These are phyloP conservation scores for Cephalophus harveyi DNA, from an alignment of 2,113 vertebrate genomes.

Conservation along the genomic window DNA sequence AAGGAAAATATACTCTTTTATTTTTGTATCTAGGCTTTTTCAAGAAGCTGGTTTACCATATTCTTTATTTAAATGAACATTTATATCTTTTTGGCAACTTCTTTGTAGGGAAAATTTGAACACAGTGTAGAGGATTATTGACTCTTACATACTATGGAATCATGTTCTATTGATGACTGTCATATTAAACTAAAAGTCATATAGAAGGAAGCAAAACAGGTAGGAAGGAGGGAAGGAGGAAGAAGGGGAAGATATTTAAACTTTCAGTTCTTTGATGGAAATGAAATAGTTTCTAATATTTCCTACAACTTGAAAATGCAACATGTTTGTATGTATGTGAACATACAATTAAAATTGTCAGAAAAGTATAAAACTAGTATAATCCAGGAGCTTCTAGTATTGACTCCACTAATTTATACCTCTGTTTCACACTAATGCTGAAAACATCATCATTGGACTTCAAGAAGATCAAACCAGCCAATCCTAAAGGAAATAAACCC, in stretches of 20 bases:
- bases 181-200: not conserved
- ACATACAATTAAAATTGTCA: not conserved
- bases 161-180: not conserved
- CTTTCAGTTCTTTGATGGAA: not conserved
- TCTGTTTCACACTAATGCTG: not conserved
- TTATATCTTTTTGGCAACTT: not conserved
- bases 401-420: not conserved
- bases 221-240: not conserved
- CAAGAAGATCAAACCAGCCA: not conserved
- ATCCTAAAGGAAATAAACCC: not conserved
- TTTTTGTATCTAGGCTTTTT: not conserved
- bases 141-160: not conserved
- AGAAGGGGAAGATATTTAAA: not conserved
- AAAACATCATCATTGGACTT: not conserved
- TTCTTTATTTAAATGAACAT: not conserved
- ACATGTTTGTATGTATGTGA: not conserved
- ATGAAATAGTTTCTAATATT: not conserved
- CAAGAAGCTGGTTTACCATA: not conserved
- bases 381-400: not conserved
- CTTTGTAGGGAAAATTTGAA: not conserved
- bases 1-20: not conserved
- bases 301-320: not conserved
- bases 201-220: not conserved
- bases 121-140: not conserved
- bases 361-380: not conserved